These are phyloP conservation scores for Triops longicaudatus DNA, from an alignment of 1,140 invertebrate species.

Conservation along the genomic window DNA sequence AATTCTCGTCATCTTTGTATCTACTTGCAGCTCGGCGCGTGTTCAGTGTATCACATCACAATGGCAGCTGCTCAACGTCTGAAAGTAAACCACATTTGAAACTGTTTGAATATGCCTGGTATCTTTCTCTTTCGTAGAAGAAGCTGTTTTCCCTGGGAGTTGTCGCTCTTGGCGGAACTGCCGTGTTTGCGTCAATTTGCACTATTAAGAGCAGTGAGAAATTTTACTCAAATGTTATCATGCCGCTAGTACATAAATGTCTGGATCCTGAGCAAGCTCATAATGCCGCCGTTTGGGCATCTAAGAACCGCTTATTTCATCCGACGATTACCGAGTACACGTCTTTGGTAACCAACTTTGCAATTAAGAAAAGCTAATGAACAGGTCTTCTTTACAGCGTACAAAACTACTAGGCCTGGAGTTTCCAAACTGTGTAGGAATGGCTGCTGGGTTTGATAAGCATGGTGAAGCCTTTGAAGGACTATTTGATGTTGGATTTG, in stretches of 20 bases:
- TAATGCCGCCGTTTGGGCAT: slow-evolving; percentile 57
- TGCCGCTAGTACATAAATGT: slow-evolving; percentile 54
- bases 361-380: background rate
- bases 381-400: slow-evolving; percentile 42
- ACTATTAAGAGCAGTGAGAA: slow-evolving; percentile 62
- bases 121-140: slow-evolving; percentile 41
- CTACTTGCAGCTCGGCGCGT: too few relatives aligned
- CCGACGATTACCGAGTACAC: slow-evolving; percentile 50
- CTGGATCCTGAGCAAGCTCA: slow-evolving; percentile 72
- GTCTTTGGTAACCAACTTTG: slow-evolving; percentile 41
- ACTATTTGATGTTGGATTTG: slow-evolving; percentile 77
- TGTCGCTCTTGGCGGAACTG: slow-evolving; percentile 49
- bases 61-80: background rate
- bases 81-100: slow-evolving; percentile 3
- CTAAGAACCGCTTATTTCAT: slow-evolving; percentile 58
- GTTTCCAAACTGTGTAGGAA: slow-evolving; percentile 82
- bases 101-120: background rate
- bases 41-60: too few relatives aligned
- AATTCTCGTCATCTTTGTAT: too few relatives aligned
- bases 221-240: slow-evolving; percentile 61
- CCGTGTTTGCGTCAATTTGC: slow-evolving; percentile 52
- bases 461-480: slow-evolving; percentile 82
- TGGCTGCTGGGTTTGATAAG: slow-evolving; percentile 98
- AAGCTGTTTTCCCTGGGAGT: slow-evolving; percentile 44
- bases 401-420: slow-evolving; percentile 59